phyloP scores from a whole-genome alignment of 2,888 invertebrate species.

The Trilocha varians region DNA sequence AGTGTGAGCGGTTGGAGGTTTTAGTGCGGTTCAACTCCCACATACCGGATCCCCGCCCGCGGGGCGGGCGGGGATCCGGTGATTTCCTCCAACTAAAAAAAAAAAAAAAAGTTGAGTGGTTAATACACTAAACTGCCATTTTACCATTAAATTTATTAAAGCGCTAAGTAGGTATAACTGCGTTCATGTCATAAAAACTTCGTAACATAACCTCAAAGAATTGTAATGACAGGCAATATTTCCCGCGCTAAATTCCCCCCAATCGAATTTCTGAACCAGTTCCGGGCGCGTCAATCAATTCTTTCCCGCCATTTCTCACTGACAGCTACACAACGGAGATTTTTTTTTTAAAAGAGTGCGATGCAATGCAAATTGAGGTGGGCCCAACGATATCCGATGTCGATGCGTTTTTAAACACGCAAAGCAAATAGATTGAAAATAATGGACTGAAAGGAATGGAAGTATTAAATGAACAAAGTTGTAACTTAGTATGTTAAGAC shows the following conservation, averaged over 20 bases:
- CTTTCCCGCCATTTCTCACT: conserved; percentile 49
- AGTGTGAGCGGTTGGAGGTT: too few relatives aligned
- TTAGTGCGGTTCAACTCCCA: too few relatives aligned
- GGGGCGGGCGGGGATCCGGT: too few relatives aligned
- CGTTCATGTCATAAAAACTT: neutral
- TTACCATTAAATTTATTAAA: too few relatives aligned
- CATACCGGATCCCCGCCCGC: too few relatives aligned
- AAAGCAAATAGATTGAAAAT: conserved; percentile 1
- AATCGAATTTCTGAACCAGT: conserved; percentile 20
- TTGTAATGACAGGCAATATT: conserved; percentile 43
- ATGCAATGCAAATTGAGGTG: conserved; percentile 22
- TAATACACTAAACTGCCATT: too few relatives aligned
- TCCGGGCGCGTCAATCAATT: conserved; percentile 52
- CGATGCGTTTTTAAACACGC: conserved; percentile 9
- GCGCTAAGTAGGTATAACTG: too few relatives aligned
- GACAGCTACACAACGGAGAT: conserved; percentile 38
- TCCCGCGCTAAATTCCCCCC: conserved; percentile 20
- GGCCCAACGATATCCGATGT: conserved; percentile 11
- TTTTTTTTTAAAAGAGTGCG: conserved; percentile 20
- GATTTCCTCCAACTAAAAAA: too few relatives aligned
- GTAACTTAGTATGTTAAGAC: too few relatives aligned
- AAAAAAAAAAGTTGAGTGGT: too few relatives aligned
- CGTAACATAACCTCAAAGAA: neutral
- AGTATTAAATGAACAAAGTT: too few relatives aligned
- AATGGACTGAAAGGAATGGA: too few relatives aligned